phyloP scores from a whole-genome alignment of 2,113 vertebrate species.

The Clupea harengus region DNA sequence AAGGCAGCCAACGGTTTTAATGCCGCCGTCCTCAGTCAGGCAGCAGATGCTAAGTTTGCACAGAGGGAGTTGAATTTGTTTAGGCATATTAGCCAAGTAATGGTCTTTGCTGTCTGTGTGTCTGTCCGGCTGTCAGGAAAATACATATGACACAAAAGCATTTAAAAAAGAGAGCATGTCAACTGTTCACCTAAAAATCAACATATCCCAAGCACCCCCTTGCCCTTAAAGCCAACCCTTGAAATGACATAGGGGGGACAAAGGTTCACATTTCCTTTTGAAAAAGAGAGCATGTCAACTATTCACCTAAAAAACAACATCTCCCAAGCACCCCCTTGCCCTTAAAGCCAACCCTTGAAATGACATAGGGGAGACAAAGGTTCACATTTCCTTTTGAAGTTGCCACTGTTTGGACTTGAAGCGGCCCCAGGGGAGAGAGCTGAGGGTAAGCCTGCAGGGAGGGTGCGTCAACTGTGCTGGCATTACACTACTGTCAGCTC shows the following conservation, averaged over 20 bases:
- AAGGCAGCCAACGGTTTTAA: not conserved
- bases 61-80: not conserved
- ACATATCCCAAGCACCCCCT: too few relatives aligned
- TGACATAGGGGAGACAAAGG: slow-evolving; percentile 2
- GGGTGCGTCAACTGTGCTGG: not conserved
- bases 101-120: not conserved
- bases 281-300: too few relatives aligned
- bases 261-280: slow-evolving; percentile 15
- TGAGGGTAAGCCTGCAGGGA: slow-evolving; percentile 7
- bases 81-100: slow-evolving; percentile 1
- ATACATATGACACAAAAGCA: too few relatives aligned
- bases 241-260: not conserved
- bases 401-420: slow-evolving; percentile 8
- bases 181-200: too few relatives aligned
- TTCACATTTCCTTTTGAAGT: slow-evolving; percentile 10
- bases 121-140: not conserved
- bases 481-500: slow-evolving; percentile 7
- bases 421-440: not conserved
- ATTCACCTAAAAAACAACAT: too few relatives aligned
- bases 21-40: not conserved
- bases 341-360: not conserved
- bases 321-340: not conserved
- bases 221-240: not conserved
- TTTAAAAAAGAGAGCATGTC: too few relatives aligned
- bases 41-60: not conserved